Percentiles rank a stretch among this genome's conserved stretches.
These are phyloP conservation scores for Nibea albiflora DNA, from an alignment of 2,113 vertebrate genomes.

Conservation along the genomic window DNA sequence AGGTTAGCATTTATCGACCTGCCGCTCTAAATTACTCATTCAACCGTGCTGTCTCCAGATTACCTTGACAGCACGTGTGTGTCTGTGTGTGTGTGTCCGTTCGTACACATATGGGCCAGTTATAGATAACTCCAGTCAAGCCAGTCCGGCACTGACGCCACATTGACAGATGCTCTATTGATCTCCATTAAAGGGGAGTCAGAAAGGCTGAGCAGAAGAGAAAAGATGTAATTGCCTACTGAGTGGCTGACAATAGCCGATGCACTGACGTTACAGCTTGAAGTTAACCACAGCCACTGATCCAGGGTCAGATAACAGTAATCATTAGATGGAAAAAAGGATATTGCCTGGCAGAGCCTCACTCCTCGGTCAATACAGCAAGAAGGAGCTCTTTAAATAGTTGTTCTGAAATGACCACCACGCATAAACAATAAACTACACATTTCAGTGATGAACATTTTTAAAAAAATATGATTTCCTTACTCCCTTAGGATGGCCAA, in stretches of 20 bases:
- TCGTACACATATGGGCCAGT: slow-evolving; percentile 35
- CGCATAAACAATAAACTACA: slow-evolving; percentile 18
- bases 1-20: slow-evolving; percentile 55
- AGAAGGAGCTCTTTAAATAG: slow-evolving; percentile 45
- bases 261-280: slow-evolving; percentile 62
- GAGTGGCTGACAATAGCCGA: slow-evolving; percentile 76
- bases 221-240: slow-evolving; percentile 80
- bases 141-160: slow-evolving; percentile 73
- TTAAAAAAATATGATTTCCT: background rate
- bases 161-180: slow-evolving; percentile 82
- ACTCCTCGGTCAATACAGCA: slow-evolving; percentile 44
- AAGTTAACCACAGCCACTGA: slow-evolving; percentile 75
- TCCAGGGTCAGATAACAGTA: slow-evolving; percentile 79
- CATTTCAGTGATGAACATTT: slow-evolving; percentile 1
- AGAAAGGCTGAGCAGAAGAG: slow-evolving; percentile 77
- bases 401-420: slow-evolving; percentile 39
- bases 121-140: slow-evolving; percentile 75
- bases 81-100: background rate
- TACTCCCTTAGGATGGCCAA: slow-evolving; percentile 90
- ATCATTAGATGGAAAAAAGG: slow-evolving; percentile 61
- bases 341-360: slow-evolving; percentile 62
- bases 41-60: slow-evolving; percentile 57
- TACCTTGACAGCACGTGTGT: slow-evolving; percentile 38
- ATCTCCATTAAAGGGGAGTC: slow-evolving; percentile 83
- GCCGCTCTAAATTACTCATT: slow-evolving; percentile 58